Percentiles rank a stretch among this genome's conserved stretches.
These are phyloP conservation scores for Nannoperca obscura DNA, from an alignment of 2,797 vertebrate species.

Conservation along the genomic window DNA sequence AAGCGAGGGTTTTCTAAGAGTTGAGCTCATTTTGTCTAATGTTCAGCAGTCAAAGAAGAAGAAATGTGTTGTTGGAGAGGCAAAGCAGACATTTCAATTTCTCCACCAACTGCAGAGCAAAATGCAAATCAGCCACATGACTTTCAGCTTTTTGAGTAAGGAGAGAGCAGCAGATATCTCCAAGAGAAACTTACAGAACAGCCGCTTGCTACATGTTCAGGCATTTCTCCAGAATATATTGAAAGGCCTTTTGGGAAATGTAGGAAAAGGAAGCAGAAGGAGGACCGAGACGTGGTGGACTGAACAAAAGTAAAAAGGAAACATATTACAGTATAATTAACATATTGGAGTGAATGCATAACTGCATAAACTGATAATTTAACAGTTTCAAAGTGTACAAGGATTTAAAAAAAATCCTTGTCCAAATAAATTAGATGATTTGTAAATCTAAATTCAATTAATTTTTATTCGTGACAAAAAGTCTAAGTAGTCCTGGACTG, in stretches of 20 bases:
- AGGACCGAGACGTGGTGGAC: background rate
- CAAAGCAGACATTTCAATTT: background rate
- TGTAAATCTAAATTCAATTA: background rate
- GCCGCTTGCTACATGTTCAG: background rate
- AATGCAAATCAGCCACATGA: conserved; percentile 4
- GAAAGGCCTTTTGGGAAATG: conserved; percentile 22
- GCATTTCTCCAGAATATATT: background rate
- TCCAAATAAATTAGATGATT: background rate
- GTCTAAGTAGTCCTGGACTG: background rate
- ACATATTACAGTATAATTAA: background rate
- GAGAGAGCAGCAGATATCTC: background rate
- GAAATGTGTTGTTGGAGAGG: background rate
- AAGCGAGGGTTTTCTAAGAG: background rate
- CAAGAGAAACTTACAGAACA: background rate
- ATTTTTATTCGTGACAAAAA: background rate
- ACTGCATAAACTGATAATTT: background rate
- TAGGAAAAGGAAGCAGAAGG: conserved; percentile 5
- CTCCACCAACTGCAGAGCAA: background rate
- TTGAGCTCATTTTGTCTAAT: conserved; percentile 4
- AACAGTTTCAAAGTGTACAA: background rate
- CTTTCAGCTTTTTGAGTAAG: background rate
- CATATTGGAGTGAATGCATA: background rate
- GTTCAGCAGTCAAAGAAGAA: background rate
- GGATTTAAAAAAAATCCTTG: background rate
- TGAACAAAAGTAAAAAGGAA: background rate